These are phyloP conservation scores for Terebella lapidaria DNA, from an alignment of 2,888 invertebrate genomes.

Conservation along the genomic window DNA sequence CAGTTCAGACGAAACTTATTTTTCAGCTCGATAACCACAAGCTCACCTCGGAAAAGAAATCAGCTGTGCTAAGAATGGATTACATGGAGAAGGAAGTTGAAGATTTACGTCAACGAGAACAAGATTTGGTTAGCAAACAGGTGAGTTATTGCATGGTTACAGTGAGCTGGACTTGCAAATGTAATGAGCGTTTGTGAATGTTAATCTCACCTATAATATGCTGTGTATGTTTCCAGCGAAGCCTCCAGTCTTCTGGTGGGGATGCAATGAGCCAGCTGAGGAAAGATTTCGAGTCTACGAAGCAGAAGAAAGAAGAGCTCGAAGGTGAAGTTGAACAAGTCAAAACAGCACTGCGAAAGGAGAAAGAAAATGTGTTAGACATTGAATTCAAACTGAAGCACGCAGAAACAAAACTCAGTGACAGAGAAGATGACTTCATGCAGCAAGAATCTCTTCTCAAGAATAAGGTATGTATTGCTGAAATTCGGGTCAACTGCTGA, in stretches of 20 bases:
- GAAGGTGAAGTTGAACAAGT: neutral
- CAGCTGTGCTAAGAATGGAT: neutral
- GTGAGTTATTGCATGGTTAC: too few species aligned
- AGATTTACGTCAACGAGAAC: neutral
- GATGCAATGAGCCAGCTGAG: too few species aligned
- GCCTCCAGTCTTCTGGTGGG: too few species aligned
- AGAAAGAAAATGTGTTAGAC: neutral
- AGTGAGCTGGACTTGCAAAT: too few species aligned
- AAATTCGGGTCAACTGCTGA: too few species aligned
- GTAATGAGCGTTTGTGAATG: too few species aligned
- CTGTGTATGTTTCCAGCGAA: too few species aligned
- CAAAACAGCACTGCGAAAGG: neutral
- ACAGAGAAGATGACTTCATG: neutral
- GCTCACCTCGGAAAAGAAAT: neutral
- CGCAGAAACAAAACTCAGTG: neutral
- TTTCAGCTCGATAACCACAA: neutral
- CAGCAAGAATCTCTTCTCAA: neutral
- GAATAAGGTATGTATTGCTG: neutral
- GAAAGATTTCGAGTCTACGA: neutral
- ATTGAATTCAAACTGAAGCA: neutral
- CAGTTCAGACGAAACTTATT: too few species aligned
- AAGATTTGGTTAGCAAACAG: neutral
- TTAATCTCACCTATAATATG: too few species aligned
- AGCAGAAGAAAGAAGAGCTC: neutral
- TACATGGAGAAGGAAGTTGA: slow-evolving; percentile 1